Base-by-base conservation (phyloP, 2,888 invertebrate genomes). In the Aporophyla nigra region DNA sequence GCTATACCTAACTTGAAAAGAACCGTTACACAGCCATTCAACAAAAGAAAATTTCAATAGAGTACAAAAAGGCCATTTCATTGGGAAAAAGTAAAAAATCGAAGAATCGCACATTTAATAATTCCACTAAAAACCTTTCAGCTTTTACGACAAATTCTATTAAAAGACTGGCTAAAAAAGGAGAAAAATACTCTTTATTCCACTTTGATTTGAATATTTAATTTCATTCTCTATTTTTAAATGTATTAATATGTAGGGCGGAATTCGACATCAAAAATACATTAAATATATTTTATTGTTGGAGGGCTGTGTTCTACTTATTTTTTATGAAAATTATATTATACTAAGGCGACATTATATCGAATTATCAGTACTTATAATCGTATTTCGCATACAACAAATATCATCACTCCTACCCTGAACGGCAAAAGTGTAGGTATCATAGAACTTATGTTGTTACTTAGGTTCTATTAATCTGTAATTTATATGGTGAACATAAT, bases 31-130 rank as follows among this genome's bases (percentile, higher is more conserved):
- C 40, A 49, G 33, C 10, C 24, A 27, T 43, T 72, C n/a, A 46
- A 82, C 72, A 74, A 74, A 84, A 84, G 74, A 78, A 65, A 54
- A 83, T 56, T 78, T 74, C 54, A 83, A 80, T 80, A 56, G 71
- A 74, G 76, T 61, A 7, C 78, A 80, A 87, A 86, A 83, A 80
- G 66, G 24, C 63, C 75, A 72, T 79, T 84, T 86, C 85, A 89
- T 87, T 86, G 84, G 77, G 12, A 85, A 71, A 84, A 87, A 85
- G 72, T 46, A 76, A 40, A 63, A 78, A 82, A 78, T 14, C n/a
- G 7, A n/a, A 49, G 16, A 86, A 83, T 86, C 73, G 78, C 74
- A 82, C 61, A 79, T 68, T 84, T n/a, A 5, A 27, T 58, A 7
- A 51, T 78, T 33, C 84, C 84, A 46, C 80, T 75, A 70, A 76